phyloP scores from a whole-genome alignment of 1,140 invertebrate species.

The Helicoverpa zea region DNA sequence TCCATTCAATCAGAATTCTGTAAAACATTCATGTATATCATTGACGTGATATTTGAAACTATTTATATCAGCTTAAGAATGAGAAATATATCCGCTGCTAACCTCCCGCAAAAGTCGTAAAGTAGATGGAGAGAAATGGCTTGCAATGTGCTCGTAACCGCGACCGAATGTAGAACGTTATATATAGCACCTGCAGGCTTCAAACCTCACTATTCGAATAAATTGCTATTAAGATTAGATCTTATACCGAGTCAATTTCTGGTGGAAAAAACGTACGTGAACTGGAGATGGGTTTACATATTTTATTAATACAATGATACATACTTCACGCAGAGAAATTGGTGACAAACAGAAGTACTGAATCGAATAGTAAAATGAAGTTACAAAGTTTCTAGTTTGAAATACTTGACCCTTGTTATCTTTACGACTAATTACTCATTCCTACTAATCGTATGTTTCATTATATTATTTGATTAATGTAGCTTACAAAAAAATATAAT shows the following conservation, averaged over 20 bases:
- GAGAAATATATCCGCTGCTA: conserved; percentile 24
- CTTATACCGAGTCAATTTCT: not conserved
- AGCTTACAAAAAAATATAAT: too few species aligned
- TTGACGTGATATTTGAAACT: not conserved
- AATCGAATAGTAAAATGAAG: too few species aligned
- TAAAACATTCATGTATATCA: not conserved
- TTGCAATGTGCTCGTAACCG: conserved; percentile 20
- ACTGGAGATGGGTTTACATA: not conserved
- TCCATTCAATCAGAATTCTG: not conserved
- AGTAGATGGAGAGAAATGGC: conserved; percentile 29
- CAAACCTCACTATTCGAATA: conserved; percentile 19
- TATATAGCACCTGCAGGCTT: conserved; percentile 31
- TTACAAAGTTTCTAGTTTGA: too few species aligned
- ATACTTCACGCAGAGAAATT: too few species aligned
- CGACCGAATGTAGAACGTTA: conserved; percentile 17
- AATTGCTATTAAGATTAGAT: conserved; percentile 11
- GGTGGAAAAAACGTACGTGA: not conserved
- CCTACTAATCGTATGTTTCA: too few species aligned
- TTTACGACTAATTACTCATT: too few species aligned
- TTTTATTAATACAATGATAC: too few species aligned
- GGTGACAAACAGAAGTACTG: too few species aligned
- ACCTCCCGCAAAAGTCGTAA: conserved; percentile 28
- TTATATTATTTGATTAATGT: too few species aligned
- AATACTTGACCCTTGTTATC: too few species aligned
- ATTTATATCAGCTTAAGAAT: not conserved